phyloP scores from a whole-genome alignment of 2,797 vertebrate genomes.

The Sparus aurata region DNA sequence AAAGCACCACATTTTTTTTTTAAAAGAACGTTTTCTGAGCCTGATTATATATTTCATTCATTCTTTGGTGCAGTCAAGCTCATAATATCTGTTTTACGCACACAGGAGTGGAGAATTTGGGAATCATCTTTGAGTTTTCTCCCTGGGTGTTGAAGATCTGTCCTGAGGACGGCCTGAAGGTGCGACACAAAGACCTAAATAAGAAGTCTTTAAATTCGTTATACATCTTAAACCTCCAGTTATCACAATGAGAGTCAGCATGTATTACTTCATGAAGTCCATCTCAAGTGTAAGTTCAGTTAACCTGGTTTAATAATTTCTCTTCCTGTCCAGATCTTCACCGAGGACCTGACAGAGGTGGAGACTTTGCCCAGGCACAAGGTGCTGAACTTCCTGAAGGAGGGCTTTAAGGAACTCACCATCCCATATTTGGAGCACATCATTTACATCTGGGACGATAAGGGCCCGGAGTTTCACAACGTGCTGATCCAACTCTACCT shows the following conservation, averaged over 20 bases:
- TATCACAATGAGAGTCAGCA: background rate
- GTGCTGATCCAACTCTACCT: constrained; percentile 97
- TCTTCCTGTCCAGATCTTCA: constrained; percentile 91
- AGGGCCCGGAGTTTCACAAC: constrained; percentile 93
- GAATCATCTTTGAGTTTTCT: constrained; percentile 96
- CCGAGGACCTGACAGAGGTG: constrained; percentile 97
- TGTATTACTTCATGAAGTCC: background rate
- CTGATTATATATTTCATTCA: background rate
- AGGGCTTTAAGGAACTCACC: constrained; percentile 94
- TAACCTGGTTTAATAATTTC: background rate
- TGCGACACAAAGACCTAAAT: constrained; percentile 48
- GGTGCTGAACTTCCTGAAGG: constrained; percentile 93
- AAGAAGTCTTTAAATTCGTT: background rate
- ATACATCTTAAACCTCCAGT: background rate
- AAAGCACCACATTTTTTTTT: background rate
- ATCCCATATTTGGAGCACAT: constrained; percentile 98
- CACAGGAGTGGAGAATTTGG: constrained; percentile 93
- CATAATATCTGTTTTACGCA: background rate
- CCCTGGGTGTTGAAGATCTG: constrained; percentile 96
- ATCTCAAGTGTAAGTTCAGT: background rate
- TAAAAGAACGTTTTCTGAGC: background rate
- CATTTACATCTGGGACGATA: constrained; percentile 94
- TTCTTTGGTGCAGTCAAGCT: constrained; percentile 1
- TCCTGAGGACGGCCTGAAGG: constrained; percentile 97
- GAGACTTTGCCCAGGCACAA: constrained; percentile 93